phyloP scores from a whole-genome alignment of 2,888 invertebrate genomes.

The Incurvaria masculella region DNA sequence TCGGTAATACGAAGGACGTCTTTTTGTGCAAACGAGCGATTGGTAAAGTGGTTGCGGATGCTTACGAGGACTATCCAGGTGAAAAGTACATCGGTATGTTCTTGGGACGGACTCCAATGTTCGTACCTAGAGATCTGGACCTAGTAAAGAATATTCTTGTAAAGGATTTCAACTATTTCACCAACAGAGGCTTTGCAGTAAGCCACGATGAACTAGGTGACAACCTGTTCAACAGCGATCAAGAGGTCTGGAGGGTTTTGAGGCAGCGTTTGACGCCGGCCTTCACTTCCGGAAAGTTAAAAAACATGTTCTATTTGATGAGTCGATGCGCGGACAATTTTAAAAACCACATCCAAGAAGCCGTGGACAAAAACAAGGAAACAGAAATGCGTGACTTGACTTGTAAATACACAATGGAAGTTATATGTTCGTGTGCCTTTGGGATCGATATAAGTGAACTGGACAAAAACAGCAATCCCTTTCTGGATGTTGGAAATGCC shows the following conservation, averaged over 20 bases:
- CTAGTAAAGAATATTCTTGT: conserved; percentile 22
- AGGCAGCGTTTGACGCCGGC: conserved; percentile 21
- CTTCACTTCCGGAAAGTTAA: conserved; percentile 21
- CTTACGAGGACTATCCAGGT: background rate
- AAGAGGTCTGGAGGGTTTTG: conserved; percentile 21
- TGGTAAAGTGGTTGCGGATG: background rate
- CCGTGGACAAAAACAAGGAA: background rate
- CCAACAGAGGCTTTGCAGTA: conserved; percentile 20
- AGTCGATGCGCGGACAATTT: conserved; percentile 14
- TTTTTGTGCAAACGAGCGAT: background rate
- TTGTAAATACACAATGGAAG: background rate
- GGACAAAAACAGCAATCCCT: background rate
- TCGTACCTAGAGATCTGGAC: conserved; percentile 22
- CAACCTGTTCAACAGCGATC: conserved; percentile 21
- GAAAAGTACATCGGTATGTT: background rate
- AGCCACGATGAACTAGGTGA: conserved; percentile 21
- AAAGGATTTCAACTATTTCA: conserved; percentile 24
- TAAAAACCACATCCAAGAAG: background rate
- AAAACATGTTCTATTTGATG: conserved; percentile 21
- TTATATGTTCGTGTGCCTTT: conserved; percentile 2
- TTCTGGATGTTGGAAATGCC: background rate
- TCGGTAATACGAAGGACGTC: background rate
- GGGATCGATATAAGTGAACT: conserved; percentile 1
- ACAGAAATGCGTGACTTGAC: background rate
- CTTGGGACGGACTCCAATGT: conserved; percentile 16